Conservation (phyloP, 2,797 vertebrate species). For the Sebastolobus altivelis region DNA sequence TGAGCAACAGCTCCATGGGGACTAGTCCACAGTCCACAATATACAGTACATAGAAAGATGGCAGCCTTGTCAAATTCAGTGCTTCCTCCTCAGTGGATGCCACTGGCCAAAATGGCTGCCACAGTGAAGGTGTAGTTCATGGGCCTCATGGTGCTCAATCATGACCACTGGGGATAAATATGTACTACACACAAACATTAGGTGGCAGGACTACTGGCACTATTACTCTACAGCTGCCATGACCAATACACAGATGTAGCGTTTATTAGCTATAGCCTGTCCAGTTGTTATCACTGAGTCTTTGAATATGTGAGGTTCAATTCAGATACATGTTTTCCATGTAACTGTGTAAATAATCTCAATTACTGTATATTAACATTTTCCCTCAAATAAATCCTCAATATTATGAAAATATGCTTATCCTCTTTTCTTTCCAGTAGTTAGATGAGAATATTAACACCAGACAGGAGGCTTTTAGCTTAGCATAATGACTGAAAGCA, state of each 20-base stretch:
- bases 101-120: slow-evolving; percentile 71
- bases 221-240: neutral
- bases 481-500: no score
- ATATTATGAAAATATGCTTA: no score
- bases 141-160: slow-evolving; percentile 28
- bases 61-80: slow-evolving; percentile 75
- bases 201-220: no score
- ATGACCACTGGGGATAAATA: slow-evolving; percentile 54
- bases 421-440: no score
- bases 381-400: no score
- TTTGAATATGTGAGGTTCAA: neutral
- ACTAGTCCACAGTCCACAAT: neutral
- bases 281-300: neutral
- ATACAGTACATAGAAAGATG: neutral
- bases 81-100: slow-evolving; percentile 53
- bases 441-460: no score
- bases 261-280: neutral
- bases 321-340: neutral
- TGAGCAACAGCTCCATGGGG: neutral
- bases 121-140: slow-evolving; percentile 66
- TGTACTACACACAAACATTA: slow-evolving; percentile 50
- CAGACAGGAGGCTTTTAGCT: no score
- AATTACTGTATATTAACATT: no score
- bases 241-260: neutral
- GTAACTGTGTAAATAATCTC: neutral